phyloP scores from a whole-genome alignment of 1,140 invertebrate species.

The Drosophila ficusphila region DNA sequence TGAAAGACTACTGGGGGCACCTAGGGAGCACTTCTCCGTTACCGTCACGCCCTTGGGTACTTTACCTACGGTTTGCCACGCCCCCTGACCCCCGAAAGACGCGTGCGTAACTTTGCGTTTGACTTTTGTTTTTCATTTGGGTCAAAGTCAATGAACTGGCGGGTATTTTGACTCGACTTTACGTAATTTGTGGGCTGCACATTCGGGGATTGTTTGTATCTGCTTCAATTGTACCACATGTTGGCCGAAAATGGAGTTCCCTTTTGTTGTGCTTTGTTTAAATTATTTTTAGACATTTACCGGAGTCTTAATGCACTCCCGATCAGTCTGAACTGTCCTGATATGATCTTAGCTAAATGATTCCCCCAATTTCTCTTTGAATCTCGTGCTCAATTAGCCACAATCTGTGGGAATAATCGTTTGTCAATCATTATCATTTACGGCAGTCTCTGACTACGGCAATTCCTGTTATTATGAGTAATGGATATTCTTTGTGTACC shows the following conservation, averaged over 20 bases:
- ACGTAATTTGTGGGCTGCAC: slow-evolving; percentile 31
- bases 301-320: slow-evolving; percentile 15
- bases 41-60: slow-evolving; percentile 36
- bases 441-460: slow-evolving; percentile 1
- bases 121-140: slow-evolving; percentile 34
- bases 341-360: slow-evolving; percentile 6
- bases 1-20: background rate
- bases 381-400: slow-evolving; percentile 37
- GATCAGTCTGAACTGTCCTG: slow-evolving; percentile 16
- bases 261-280: slow-evolving; percentile 10
- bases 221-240: slow-evolving; percentile 34
- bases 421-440: slow-evolving; percentile 36
- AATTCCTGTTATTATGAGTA: slow-evolving; percentile 51
- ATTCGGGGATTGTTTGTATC: slow-evolving; percentile 18
- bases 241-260: slow-evolving; percentile 13
- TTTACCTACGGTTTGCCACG: slow-evolving; percentile 10
- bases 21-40: slow-evolving; percentile 10
- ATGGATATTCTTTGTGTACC: slow-evolving; percentile 32
- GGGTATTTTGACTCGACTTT: slow-evolving; percentile 2
- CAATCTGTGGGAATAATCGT: slow-evolving; percentile 43
- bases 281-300: slow-evolving; percentile 39
- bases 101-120: slow-evolving; percentile 24
- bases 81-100: background rate
- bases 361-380: slow-evolving; percentile 17
- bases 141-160: slow-evolving; percentile 39